These are phyloP conservation scores for Orcinus orca DNA, from an alignment of 2,113 vertebrate genomes.

Conservation along the genomic window DNA sequence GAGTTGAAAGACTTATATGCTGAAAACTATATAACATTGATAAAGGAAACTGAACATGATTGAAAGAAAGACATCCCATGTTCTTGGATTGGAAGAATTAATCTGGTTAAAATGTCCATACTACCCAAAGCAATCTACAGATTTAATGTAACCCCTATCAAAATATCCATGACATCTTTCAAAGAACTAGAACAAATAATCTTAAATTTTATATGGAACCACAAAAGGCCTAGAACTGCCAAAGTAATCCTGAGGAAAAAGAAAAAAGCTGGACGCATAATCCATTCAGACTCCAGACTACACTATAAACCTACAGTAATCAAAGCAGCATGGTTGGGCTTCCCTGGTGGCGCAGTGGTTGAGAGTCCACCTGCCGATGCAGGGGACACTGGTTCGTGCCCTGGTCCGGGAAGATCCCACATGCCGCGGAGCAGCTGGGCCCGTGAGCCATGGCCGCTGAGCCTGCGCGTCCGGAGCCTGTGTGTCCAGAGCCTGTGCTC, in stretches of 20 bases:
- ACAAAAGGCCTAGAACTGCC: neutral
- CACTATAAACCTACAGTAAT: neutral
- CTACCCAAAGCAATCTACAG: neutral
- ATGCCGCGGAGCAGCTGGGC: no score
- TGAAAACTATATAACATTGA: neutral
- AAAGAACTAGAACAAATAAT: neutral
- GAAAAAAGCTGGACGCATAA: neutral
- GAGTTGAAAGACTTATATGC: neutral
- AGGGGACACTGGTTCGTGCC: no score
- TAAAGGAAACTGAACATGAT: neutral
- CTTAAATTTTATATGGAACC: neutral
- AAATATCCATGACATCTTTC: neutral
- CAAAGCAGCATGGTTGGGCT: neutral
- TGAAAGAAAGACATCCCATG: neutral
- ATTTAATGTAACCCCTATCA: neutral
- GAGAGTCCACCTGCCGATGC: no score
- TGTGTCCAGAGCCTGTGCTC: no score
- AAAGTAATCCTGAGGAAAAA: neutral
- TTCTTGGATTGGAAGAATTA: neutral
- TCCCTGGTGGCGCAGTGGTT: no score
- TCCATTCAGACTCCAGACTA: neutral
- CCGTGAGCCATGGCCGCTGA: no score
- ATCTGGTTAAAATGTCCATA: neutral
- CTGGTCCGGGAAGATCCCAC: no score
- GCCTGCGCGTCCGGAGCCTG: no score